phyloP scores from a whole-genome alignment of 2,888 invertebrate genomes.

The Kuschelorhynchus macadamiae region DNA sequence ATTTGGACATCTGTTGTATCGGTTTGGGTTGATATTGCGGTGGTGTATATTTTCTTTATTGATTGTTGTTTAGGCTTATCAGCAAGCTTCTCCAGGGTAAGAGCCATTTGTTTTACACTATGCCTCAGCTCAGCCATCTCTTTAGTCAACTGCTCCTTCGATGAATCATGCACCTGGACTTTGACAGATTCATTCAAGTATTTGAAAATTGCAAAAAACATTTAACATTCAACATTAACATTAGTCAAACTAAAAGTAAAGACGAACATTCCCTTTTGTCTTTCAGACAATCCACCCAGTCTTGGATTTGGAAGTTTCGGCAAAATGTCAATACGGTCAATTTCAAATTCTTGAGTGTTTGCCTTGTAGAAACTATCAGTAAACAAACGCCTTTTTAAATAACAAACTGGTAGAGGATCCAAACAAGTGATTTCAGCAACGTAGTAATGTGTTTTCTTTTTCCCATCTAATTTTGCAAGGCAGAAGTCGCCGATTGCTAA shows the following conservation, averaged over 20 bases:
- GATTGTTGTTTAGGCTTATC: too few relatives aligned
- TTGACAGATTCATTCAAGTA: too few relatives aligned
- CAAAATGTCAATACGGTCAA: slow-evolving; percentile 3
- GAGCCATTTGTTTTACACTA: too few relatives aligned
- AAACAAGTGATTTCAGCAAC: not conserved
- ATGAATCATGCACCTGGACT: too few relatives aligned
- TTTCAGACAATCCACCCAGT: slow-evolving; percentile 7
- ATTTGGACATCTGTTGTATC: too few relatives aligned
- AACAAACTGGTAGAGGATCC: slow-evolving; percentile 1
- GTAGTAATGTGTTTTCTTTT: slow-evolving; percentile 6
- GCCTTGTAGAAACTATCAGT: not conserved
- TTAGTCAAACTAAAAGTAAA: not conserved
- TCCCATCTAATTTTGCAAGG: slow-evolving; percentile 3
- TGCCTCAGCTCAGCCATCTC: too few relatives aligned
- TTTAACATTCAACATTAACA: slow-evolving; percentile 8
- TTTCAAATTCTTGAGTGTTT: slow-evolving; percentile 3
- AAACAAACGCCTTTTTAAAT: not conserved
- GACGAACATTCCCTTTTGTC: slow-evolving; percentile 3
- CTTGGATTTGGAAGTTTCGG: slow-evolving; percentile 6
- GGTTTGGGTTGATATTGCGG: too few relatives aligned
- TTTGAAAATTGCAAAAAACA: not conserved
- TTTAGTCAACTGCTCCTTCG: too few relatives aligned
- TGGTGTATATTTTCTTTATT: too few relatives aligned
- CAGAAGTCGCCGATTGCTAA: slow-evolving; percentile 12
- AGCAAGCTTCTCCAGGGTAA: too few relatives aligned